Evolutionary conservation across 2,797 vertebrate species (phyloP).

Genomic region (Spondyliosoma cantharus): DNA sequence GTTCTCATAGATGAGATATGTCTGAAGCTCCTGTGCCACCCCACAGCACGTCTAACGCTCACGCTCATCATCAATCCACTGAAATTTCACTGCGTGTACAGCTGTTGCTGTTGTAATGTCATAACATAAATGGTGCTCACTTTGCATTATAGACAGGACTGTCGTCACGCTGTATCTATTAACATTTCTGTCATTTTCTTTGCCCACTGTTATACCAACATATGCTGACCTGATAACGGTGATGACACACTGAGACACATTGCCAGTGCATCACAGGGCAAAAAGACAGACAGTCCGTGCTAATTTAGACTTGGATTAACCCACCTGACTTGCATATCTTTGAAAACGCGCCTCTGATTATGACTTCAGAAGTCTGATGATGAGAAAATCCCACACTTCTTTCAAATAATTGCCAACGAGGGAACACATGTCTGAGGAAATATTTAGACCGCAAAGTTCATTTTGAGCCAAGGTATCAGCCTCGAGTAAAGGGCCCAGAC

Average conservation of each 20-base stretch:
- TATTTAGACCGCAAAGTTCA: conserved; percentile 31
- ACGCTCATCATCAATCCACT: background rate
- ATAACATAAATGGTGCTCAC: background rate
- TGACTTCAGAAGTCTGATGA: conserved; percentile 35
- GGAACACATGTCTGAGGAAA: conserved; percentile 54
- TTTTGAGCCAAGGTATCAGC: conserved; percentile 33
- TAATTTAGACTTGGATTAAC: conserved; percentile 42
- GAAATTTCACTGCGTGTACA: background rate
- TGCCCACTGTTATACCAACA: background rate
- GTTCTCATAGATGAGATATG: background rate
- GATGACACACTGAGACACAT: conserved; percentile 7
- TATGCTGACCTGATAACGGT: background rate
- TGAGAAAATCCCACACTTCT: conserved; percentile 39
- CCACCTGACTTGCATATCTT: conserved; percentile 50
- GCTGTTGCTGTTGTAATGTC: background rate
- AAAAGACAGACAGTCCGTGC: conserved; percentile 9
- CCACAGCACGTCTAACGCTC: background rate
- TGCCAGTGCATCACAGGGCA: conserved; percentile 30
- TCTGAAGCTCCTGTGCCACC: background rate
- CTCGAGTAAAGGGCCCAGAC: conserved; percentile 46
- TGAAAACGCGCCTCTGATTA: conserved; percentile 48
- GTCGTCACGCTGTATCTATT: conserved; percentile 13
- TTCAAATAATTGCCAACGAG: conserved; percentile 41
- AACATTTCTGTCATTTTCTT: conserved; percentile 19
- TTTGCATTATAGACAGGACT: conserved; percentile 2